A percentile compares a stretch with the other conserved stretches of the same genome.
These are phyloP conservation scores for Thaleichthys pacificus DNA, from an alignment of 2,797 vertebrate genomes.

Conservation along the genomic window DNA sequence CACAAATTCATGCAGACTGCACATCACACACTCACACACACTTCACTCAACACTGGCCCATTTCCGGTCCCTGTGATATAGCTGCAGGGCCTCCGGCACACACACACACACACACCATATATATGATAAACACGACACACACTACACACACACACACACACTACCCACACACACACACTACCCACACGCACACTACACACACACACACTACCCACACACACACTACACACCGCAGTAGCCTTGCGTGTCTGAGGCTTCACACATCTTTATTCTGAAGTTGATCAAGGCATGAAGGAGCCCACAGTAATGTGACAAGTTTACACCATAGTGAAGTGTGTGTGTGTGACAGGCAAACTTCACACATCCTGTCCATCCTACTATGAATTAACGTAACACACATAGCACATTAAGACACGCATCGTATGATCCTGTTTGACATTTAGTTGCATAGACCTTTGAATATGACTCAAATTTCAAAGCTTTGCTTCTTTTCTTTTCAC, in stretches of 20 bases:
- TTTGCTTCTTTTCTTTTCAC: background rate
- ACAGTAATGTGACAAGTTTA: conserved; percentile 59
- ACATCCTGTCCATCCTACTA: conserved; percentile 1
- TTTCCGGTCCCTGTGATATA: background rate
- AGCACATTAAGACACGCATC: background rate
- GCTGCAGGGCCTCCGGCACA: background rate
- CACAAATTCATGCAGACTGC: conserved; percentile 15
- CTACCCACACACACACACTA: conserved; percentile 17
- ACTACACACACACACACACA: conserved; percentile 6
- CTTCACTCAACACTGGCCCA: background rate
- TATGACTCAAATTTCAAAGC: background rate
- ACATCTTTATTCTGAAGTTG: conserved; percentile 63
- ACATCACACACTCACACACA: conserved; percentile 27
- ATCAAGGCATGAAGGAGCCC: conserved; percentile 56
- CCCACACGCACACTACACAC: conserved; percentile 18
- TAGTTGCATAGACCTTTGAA: background rate
- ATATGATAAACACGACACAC: background rate
- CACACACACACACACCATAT: conserved; percentile 16
- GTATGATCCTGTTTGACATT: too few relatives aligned
- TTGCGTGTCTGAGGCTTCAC: conserved; percentile 70
- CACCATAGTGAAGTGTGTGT: conserved; percentile 1
- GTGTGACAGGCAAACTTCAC: background rate
- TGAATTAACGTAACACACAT: background rate
- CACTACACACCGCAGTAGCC: conserved; percentile 26
- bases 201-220: background rate